Evolutionary conservation across 2,797 vertebrate genomes (phyloP).

Genomic region (Rhabdophis nuchalis): DNA sequence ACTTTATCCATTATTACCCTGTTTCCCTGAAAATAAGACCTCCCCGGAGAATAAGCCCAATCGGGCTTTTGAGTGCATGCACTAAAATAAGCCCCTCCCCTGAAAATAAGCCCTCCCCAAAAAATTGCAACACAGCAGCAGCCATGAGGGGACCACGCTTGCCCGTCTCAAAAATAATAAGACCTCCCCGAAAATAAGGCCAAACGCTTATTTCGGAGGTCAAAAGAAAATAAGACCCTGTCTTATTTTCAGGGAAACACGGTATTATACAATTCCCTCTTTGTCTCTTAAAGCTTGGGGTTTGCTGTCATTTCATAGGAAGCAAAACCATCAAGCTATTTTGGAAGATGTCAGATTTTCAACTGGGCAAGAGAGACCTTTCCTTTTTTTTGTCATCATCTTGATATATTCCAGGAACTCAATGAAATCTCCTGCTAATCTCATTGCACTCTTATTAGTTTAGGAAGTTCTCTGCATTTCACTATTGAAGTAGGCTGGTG

Average conservation of each 20-base stretch:
- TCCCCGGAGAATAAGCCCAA: too few species aligned
- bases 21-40: too few species aligned
- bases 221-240: too few species aligned
- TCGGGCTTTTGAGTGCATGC: too few species aligned
- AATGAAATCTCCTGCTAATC: background rate
- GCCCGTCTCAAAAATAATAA: too few species aligned
- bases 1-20: background rate
- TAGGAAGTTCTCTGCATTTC: background rate
- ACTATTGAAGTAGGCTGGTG: background rate
- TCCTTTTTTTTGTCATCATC: background rate
- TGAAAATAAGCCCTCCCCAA: too few species aligned
- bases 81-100: too few species aligned
- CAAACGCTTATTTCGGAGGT: too few species aligned
- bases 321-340: background rate
- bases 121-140: too few species aligned
- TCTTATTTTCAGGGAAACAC: too few species aligned
- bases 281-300: background rate
- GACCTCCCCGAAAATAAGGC: too few species aligned
- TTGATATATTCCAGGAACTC: background rate
- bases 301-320: background rate
- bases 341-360: background rate
- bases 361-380: background rate
- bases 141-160: too few species aligned
- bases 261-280: background rate
- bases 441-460: background rate